Evolutionary conservation across 2,888 invertebrate genomes (phyloP), one percentile per base, ranked within the genome.

Genomic region (Dasypogon diadema): DNA sequence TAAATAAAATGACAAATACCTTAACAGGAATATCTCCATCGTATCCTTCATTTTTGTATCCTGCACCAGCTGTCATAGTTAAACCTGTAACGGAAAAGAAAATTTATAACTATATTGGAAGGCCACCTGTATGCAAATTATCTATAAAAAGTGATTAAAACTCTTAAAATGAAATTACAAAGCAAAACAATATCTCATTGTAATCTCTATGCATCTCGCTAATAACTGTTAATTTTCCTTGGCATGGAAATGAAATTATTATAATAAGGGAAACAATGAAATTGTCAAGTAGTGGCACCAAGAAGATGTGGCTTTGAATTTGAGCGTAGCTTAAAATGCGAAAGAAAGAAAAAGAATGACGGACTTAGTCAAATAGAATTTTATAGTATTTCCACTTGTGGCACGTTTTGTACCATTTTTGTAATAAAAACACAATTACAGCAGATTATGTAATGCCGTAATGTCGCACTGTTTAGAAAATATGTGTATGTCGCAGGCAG

Each of bases 21-120:
- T 85, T 85, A 79, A 85, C 83, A 76, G 85, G 85, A 81, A 83
- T 83, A 82, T 85, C 85, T 78, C 85, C 84, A 80, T 85, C 85
- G 76, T 84, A 85, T 76, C 82, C 85, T 56, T 82, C 83, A 80
- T 85, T 85, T 77, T 82, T 85, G 78, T 84, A 84, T 79, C 85
- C 85, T 73, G 79, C 76, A 55, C 80, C 79, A 74, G 78, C 79
- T 37, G 80, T 80, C 80, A 80, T 80, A 18, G 37, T 60, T 46
- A 65, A 55, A 75, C 37, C 65, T 65, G 46, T 14, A 65, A 65
- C 4, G 24, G 21, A 56, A 56, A 26, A 26, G n/a, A 56, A n/a
- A n/a, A 24, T 26, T 26, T 21, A 22, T 26, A 56, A 55, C 3
- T 42, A 22, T n/a, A 3, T 10, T 30, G 1, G 34, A 5, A 6